Evolutionary conservation across 2,888 invertebrate species (phyloP), one percentile per base, ranked within the genome.

Genomic region (Isoperla grammatica): DNA sequence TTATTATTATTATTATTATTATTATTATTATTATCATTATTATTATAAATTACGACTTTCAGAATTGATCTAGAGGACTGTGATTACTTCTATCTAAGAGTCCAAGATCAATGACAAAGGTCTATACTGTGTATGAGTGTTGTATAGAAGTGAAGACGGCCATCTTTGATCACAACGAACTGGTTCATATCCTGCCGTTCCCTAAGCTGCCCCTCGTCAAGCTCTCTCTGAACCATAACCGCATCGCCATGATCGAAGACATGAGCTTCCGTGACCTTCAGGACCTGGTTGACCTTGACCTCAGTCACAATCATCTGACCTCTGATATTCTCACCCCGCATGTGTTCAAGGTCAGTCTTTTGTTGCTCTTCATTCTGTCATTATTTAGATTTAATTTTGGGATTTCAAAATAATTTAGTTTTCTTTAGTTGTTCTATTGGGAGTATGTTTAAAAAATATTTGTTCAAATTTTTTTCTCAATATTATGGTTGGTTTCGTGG

Each of bases 231-330:
- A 79, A 81, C 0, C 71, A 79, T 56, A 88, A 87, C 71, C 74
- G 75, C 29, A 29, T 29, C 29, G 29, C n/a, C 3, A 71, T 69
- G 8, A 86, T 91, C 50, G 81, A n/a, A n/a, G 72, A 78, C 12
- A 78, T 75, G 0, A 82, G 84, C 15, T 91, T 91, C 70, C 76
- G 75, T 61, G 78, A 83, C 61, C 72, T 90, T 8, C 79, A 79
- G 48, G 76, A 81, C 48, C 76, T 91, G 71, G 75, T 75, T 0
- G 79, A 78, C 1, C 69, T 92, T 48, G 85, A 89, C 71, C 73
- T 92, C 63, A 87, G 87, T 60, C 72, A 84, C 62, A 91, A n/a
- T n/a, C 76, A 81, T 46, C 73, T 91, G 19, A 82, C 80, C 0
- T 73, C 80, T 0, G 82, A 80, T 1, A 74, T 73, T 0, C 71